A percentile compares a stretch with the other conserved stretches of the same genome.
These are phyloP conservation scores for Prenolepis imparis DNA, from an alignment of 2,888 invertebrate species.

Conservation along the genomic window DNA sequence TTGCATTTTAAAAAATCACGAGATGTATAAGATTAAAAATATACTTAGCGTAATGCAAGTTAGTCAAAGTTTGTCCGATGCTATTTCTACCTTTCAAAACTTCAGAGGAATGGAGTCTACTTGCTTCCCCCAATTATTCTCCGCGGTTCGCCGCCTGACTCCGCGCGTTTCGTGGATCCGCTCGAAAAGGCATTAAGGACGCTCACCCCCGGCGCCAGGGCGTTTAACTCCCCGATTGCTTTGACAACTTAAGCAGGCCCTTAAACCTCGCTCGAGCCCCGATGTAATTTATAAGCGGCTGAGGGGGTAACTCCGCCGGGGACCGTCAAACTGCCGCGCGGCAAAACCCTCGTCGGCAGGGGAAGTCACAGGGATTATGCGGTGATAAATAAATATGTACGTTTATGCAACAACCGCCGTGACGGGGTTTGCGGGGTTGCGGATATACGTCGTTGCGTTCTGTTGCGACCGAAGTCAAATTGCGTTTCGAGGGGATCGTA, in stretches of 20 bases:
- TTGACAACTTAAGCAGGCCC: constrained; percentile 85
- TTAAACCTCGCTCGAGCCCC: constrained; percentile 83
- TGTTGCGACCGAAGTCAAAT: constrained; percentile 55
- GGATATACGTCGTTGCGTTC: constrained; percentile 14
- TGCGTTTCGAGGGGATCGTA: constrained; percentile 55
- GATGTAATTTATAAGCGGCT: constrained; percentile 85
- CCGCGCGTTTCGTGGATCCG: constrained; percentile 52
- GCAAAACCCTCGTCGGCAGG: constrained; percentile 79
- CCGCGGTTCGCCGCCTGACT: constrained; percentile 47
- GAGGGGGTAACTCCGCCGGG: constrained; percentile 79
- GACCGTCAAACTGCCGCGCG: constrained; percentile 85
- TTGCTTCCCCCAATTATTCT: constrained; percentile 39
- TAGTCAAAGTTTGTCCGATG: background rate
- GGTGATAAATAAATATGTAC: constrained; percentile 85
- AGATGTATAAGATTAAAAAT: background rate
- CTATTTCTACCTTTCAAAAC: constrained; percentile 1
- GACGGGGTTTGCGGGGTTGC: constrained; percentile 55
- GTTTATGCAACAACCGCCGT: constrained; percentile 77
- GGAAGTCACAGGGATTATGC: constrained; percentile 86
- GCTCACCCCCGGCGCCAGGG: constrained; percentile 69
- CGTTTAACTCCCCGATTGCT: constrained; percentile 83
- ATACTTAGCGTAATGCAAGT: background rate
- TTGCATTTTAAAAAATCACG: background rate
- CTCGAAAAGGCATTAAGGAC: constrained; percentile 74
- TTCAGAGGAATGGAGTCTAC: constrained; percentile 15